phyloP scores from a whole-genome alignment of 2,888 invertebrate species.

The Corbicula japonica region DNA sequence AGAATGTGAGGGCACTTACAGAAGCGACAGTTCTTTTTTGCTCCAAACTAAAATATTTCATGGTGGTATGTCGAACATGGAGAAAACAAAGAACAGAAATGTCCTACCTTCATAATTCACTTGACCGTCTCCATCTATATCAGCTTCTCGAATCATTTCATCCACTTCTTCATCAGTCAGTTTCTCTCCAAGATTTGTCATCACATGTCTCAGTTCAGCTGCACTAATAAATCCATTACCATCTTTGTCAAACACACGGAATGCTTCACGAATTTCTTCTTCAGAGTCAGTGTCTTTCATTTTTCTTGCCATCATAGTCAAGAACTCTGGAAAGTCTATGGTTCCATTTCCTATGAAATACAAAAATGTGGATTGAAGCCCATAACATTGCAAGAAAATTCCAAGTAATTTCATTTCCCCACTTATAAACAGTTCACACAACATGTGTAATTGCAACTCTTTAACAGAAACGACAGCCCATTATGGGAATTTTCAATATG shows the following conservation, averaged over 20 bases:
- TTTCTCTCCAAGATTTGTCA: constrained; percentile 23
- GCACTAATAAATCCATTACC: constrained; percentile 12
- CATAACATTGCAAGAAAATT: too few relatives aligned
- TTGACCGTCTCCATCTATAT: constrained; percentile 24
- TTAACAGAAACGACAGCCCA: too few relatives aligned
- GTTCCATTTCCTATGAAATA: constrained; percentile 15
- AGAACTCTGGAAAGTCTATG: constrained; percentile 11
- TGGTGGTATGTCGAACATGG: too few relatives aligned
- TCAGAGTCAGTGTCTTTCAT: neutral
- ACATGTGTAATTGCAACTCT: too few relatives aligned
- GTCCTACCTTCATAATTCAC: constrained; percentile 35
- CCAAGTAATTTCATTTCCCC: too few relatives aligned
- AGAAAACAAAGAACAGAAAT: too few relatives aligned
- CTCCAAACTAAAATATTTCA: too few relatives aligned
- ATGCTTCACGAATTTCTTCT: neutral
- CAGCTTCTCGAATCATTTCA: constrained; percentile 31
- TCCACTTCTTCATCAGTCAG: constrained; percentile 20
- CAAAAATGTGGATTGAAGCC: too few relatives aligned
- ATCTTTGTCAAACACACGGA: constrained; percentile 16
- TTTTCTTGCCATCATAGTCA: constrained; percentile 12
- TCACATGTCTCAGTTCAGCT: constrained; percentile 24
- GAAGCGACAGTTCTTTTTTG: too few relatives aligned
- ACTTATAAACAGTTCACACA: too few relatives aligned
- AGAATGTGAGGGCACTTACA: too few relatives aligned
- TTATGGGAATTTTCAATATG: too few relatives aligned